A percentile compares a stretch with the other conserved stretches of the same genome.
Evolutionary conservation across 30 jellyfish, hydroid and myxozoan genomes (phyloP).

Genomic region (Mastigias papua): DNA sequence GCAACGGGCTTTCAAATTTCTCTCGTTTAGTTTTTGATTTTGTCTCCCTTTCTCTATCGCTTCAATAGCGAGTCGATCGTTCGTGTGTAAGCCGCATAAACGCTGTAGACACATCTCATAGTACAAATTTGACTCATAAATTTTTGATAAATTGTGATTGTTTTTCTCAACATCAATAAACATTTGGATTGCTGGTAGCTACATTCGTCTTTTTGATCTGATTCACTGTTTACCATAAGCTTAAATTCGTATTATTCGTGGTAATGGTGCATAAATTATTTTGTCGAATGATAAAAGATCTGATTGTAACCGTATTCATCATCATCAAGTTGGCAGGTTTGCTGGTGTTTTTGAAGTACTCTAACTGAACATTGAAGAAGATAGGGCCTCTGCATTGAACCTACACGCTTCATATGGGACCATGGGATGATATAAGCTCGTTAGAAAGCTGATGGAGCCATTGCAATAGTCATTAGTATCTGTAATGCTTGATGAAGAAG

Average conservation of each 20-base stretch:
- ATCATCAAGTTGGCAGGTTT: neutral
- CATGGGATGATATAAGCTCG: too few species aligned
- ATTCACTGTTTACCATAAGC: neutral
- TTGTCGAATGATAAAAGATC: neutral
- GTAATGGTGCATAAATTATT: neutral
- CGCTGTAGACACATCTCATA: too few species aligned
- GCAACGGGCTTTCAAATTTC: neutral
- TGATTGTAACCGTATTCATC: neutral
- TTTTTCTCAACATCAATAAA: neutral
- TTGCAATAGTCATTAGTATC: too few species aligned
- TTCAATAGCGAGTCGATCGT: neutral
- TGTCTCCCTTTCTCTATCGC: neutral
- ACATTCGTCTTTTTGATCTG: neutral
- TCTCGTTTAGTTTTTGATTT: neutral
- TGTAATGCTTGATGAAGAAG: too few species aligned
- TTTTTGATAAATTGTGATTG: neutral
- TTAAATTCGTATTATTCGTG: neutral
- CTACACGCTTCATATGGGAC: too few species aligned
- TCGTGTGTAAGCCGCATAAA: neutral
- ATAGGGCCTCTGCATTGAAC: too few species aligned
- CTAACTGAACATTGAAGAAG: too few species aligned
- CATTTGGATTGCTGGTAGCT: conserved; percentile 3
- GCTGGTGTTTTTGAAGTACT: neutral
- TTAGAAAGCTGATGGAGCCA: too few species aligned
- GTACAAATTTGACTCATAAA: neutral